Base-by-base conservation (phyloP, 2,797 vertebrate genomes). In the Amazona ochrocephala region DNA sequence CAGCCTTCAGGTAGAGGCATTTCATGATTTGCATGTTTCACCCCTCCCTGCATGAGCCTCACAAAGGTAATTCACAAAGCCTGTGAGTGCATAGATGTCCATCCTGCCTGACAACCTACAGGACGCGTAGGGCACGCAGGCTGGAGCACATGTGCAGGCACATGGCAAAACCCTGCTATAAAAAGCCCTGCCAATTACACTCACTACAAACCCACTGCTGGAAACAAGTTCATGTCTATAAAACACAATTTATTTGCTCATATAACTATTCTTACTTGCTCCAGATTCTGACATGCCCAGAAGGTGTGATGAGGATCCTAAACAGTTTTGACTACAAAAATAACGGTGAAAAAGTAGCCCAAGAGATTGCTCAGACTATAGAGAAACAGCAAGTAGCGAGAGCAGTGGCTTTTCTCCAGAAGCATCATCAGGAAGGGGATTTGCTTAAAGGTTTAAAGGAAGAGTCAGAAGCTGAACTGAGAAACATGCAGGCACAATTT, bases 1-100 rank as follows among this genome's bases (percentile, higher is more conserved):
- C 68, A 56, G 39, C 42, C 83, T 96, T n/a, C 97, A 97, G 97
- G 97, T 97, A 94, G 29, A 48, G 48, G n/a, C 16, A 24, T 9
- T 79, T 56, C 1, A 3, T 2, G 17, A 8, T 53, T 77, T 81
- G 29, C 20, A 2, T 15, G 3, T 18, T 13, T 92, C 34, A 21
- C 3, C 54, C 5, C 6, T 70, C 45, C 70, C 47, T 17, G 13
- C 16, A 5, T 0, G 6, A 89, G 11, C 23, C 29, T 62, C 11
- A 4, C 34, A 60, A 60, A 1, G 2, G 34, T 29, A 54, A 20
- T 34, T 72, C 82, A 42, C n/a, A 32, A 21, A 44, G 10, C 14
- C 17, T 13, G 3, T 11, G 4, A 44, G 44, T 0, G 3, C 5
- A 26, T 3, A 48, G 27, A 11, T 3, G 3, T 29, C 48, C 34